Evolutionary conservation across 2,113 vertebrate genomes (phyloP).

Genomic region (Acrocephalus kingi): DNA sequence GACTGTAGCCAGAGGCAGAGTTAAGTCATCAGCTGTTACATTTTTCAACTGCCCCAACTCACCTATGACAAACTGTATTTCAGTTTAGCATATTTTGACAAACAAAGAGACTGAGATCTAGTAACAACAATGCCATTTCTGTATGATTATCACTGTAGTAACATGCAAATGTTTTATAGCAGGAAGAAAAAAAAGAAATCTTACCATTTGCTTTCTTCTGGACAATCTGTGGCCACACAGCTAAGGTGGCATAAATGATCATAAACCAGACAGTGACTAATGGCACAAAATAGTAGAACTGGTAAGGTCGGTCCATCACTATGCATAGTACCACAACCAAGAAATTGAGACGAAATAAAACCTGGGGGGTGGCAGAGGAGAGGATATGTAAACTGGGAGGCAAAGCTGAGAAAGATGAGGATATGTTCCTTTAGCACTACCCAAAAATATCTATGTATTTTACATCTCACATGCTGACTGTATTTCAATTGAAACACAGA

Average conservation of each 20-base stretch:
- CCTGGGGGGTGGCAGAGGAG: constrained; percentile 69
- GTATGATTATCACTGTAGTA: neutral
- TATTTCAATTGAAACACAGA: rapidly evolving
- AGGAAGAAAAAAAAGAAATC: neutral
- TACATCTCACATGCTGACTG: neutral
- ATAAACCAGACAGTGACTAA: constrained; percentile 97
- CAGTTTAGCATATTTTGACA: neutral
- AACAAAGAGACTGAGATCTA: neutral
- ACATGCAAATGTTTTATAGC: neutral
- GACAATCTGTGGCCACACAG: constrained; percentile 92
- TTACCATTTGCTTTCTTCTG: constrained; percentile 93
- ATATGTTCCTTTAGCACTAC: neutral
- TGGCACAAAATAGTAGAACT: constrained; percentile 99
- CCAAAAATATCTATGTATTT: neutral
- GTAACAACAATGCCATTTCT: neutral
- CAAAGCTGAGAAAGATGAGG: neutral
- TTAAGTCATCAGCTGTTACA: neutral
- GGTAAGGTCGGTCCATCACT: constrained; percentile 96
- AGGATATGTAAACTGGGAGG: neutral
- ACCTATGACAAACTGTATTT: neutral
- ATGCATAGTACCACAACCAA: constrained; percentile 93
- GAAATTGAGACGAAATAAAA: constrained; percentile 98
- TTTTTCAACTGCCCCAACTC: neutral
- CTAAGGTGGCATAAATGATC: constrained; percentile 89
- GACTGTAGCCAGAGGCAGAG: neutral